Conservation (phyloP, 1,140 invertebrate species). For the Lepeophtheirus salmonis region DNA sequence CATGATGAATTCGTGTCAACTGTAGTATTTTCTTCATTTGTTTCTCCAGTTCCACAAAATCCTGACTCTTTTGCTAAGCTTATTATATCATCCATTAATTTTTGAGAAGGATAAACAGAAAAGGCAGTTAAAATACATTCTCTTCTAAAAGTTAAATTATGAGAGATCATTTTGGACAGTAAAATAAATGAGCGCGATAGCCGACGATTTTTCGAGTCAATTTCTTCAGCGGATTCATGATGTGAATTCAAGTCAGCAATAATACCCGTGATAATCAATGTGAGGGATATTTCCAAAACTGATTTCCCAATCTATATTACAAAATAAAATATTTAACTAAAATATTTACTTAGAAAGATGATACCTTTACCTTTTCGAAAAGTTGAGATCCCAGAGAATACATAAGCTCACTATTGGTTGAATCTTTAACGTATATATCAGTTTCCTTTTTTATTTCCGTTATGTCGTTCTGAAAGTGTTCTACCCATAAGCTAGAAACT, state of each 20-base stretch:
- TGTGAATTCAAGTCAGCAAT: background rate
- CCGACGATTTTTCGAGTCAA: background rate
- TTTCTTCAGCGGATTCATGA: background rate
- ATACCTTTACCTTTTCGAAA: background rate
- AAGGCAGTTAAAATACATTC: conserved; percentile 8
- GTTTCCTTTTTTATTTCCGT: background rate
- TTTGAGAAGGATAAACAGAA: background rate
- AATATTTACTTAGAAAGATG: background rate
- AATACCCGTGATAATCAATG: background rate
- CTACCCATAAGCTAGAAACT: background rate
- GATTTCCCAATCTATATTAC: background rate
- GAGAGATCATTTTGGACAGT: background rate
- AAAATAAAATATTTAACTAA: too few relatives aligned
- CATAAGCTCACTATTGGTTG: background rate
- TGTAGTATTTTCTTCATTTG: background rate
- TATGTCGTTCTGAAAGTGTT: background rate
- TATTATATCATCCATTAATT: background rate
- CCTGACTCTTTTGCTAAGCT: background rate
- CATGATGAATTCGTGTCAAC: background rate
- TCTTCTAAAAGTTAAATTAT: background rate
- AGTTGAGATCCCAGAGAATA: background rate
- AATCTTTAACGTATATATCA: background rate
- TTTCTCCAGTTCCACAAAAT: background rate
- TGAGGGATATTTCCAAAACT: background rate
- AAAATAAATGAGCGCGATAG: background rate